Base-by-base conservation (phyloP, 2,113 vertebrate species). In the Equus quagga region DNA sequence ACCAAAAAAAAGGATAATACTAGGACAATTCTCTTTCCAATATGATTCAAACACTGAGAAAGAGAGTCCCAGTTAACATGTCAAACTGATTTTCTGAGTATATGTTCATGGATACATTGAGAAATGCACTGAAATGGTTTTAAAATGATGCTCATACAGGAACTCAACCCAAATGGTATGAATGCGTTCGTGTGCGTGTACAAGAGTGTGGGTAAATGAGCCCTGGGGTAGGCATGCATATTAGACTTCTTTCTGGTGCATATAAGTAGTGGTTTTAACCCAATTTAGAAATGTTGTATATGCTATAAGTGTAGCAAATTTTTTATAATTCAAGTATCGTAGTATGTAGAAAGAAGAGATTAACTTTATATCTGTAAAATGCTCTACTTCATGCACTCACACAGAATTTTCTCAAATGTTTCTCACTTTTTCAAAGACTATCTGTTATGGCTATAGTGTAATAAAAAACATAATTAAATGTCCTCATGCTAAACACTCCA, bases 391-490 rank as follows among this genome's bases (percentile, higher is more conserved):
- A 11, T 49, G 12, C 13, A 72, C 8, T 79, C 2, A 23, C 1
- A 49, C 1, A 17, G 13, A 78, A 24, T 87, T 69, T 86, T 60
- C 51, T 89, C 64, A 65, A 5, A 82, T 5, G 1, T 78, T 93
- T 96, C 49, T 92, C 1, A 51, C 3, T 44, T 72, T 93, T 87
- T 90, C 19, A 75, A 87, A 80, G n/a, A 72, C 56, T 70, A 36
- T 84, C 49, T 95, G 0, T 94, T 90, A 91, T 84, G 26, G 46
- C 15, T 83, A 41, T 89, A 84, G 28, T 17, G 12, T 28, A 93
- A 96, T 96, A 67, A 91, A 96, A 85, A 88, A 28, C 49, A 84
- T 65, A 88, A 97, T 94, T 81, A 96, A 96, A 24, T 94, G 54
- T 54, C 23, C 54, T 96, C 18, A 28, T 83, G 62, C 31, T 91